Evolutionary conservation across 2,888 invertebrate species (phyloP).

Genomic region (Acanthosepion pharaonis): DNA sequence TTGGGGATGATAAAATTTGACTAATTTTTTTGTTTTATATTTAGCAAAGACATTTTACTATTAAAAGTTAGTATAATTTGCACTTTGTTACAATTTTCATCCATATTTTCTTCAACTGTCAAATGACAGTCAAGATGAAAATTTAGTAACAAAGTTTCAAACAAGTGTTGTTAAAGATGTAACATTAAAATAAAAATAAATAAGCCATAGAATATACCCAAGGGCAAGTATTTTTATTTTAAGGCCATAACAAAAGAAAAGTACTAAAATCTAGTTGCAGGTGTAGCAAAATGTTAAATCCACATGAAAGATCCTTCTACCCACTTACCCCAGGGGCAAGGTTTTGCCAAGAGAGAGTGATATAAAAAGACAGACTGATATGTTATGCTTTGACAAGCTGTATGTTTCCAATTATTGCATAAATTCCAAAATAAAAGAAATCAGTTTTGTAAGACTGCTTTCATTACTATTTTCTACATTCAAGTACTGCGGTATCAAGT

Average conservation of each 20-base stretch:
- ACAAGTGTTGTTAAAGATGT: no score
- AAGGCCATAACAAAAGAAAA: neutral
- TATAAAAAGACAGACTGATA: neutral
- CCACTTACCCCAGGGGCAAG: neutral
- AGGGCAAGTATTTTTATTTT: neutral
- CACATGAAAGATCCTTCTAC: neutral
- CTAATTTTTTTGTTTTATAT: neutral
- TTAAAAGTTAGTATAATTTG: neutral
- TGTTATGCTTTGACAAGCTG: neutral
- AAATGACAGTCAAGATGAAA: no score
- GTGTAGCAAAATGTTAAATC: neutral
- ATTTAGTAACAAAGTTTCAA: no score
- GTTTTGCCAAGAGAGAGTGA: neutral
- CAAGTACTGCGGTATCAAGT: neutral
- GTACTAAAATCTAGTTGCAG: neutral
- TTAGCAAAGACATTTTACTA: neutral
- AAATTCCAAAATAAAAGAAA: neutral
- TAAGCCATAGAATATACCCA: neutral
- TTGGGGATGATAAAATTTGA: neutral
- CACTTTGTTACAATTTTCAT: neutral
- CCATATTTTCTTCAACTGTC: no score
- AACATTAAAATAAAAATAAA: no score
- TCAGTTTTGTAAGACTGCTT: neutral
- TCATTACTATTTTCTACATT: neutral
- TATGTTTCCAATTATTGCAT: neutral